Percentiles rank a stretch among this genome's conserved stretches.
These are phyloP conservation scores for Caenorhabditis uteleia DNA, from an alignment of 2,888 invertebrate species.

Conservation along the genomic window DNA sequence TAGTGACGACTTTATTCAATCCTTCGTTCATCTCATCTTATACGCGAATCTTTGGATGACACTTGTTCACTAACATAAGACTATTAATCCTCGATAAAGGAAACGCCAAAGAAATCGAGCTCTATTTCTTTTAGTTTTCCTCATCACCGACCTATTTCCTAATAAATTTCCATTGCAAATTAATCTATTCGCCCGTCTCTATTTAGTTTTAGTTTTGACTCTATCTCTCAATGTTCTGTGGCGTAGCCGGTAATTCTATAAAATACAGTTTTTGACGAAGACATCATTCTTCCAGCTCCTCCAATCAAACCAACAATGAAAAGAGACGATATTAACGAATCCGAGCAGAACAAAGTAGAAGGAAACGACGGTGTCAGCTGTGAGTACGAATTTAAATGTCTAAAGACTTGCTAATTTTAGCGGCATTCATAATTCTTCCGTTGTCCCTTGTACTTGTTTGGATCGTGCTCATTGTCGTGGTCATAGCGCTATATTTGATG, in stretches of 20 bases:
- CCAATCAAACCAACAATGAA: slow-evolving; percentile 25
- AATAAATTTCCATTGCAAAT: slow-evolving; percentile 31
- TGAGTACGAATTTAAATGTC: background rate
- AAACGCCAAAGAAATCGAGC: too few species aligned
- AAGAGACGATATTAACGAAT: slow-evolving; percentile 9
- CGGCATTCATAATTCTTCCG: slow-evolving; percentile 41
- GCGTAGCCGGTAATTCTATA: too few species aligned
- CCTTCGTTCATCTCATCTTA: too few species aligned
- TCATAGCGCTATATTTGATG: slow-evolving; percentile 43
- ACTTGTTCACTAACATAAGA: too few species aligned
- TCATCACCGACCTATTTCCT: background rate
- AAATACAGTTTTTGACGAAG: background rate
- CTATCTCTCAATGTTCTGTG: too few species aligned
- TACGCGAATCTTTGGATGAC: too few species aligned
- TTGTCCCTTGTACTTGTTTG: slow-evolving; percentile 46
- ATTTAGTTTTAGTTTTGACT: too few species aligned
- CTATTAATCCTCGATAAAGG: too few species aligned
- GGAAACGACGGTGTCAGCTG: slow-evolving; percentile 11
- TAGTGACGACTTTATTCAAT: too few species aligned
- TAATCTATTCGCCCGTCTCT: too few species aligned
- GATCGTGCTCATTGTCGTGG: slow-evolving; percentile 48
- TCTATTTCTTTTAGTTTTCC: too few species aligned
- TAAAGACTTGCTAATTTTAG: slow-evolving; percentile 41
- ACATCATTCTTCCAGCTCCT: slow-evolving; percentile 16
- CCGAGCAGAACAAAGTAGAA: slow-evolving; percentile 14